phyloP scores from a whole-genome alignment of 2,113 vertebrate species.

The Empidonax alnorum region DNA sequence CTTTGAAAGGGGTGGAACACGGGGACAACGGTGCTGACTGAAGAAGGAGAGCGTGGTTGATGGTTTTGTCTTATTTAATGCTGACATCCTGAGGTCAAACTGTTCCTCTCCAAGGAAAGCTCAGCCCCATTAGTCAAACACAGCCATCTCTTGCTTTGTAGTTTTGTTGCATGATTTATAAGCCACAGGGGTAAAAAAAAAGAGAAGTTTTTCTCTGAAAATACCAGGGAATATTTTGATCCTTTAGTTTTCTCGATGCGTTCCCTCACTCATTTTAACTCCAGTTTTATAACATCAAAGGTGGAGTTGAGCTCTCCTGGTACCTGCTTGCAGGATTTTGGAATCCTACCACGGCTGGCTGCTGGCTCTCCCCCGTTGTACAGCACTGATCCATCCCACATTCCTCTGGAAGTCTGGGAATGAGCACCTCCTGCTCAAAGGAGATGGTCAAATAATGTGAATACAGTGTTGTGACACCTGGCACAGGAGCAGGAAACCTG shows the following conservation, averaged over 20 bases:
- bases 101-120: constrained; percentile 29
- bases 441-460: background rate
- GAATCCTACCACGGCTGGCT: background rate
- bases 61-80: constrained; percentile 68
- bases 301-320: background rate
- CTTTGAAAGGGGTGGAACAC: background rate
- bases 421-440: background rate
- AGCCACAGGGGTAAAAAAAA: background rate
- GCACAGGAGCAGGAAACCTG: background rate
- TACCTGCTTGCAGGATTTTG: background rate
- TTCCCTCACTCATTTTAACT: background rate
- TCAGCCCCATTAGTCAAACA: constrained; percentile 47
- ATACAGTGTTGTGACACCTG: background rate
- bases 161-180: constrained; percentile 61
- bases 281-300: constrained; percentile 13
- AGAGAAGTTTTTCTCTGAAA: background rate
- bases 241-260: background rate
- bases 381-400: background rate
- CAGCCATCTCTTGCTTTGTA: constrained; percentile 39
- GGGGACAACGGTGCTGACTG: background rate
- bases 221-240: background rate
- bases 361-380: background rate
- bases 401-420: background rate
- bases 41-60: background rate
- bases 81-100: constrained; percentile 67